Conservation (phyloP, 2,797 vertebrate species). For the Discoglossus pictus region DNA sequence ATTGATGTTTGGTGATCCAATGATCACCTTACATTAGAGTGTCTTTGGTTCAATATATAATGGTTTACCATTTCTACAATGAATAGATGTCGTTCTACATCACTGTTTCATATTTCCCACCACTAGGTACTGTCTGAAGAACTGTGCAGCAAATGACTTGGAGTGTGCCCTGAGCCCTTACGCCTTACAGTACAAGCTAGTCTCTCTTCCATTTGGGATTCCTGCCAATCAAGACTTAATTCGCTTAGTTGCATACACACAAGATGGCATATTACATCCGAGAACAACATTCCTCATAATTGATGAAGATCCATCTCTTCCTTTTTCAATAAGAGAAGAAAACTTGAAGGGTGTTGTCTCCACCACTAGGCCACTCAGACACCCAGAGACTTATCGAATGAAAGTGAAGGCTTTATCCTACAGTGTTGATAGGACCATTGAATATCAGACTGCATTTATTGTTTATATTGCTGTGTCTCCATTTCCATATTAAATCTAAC, state of each 20-base stretch:
- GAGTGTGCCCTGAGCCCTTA: constrained; percentile 91
- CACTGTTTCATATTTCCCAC: constrained; percentile 29
- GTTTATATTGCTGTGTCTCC: constrained; percentile 94
- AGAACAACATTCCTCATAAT: constrained; percentile 86
- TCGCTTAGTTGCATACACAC: constrained; percentile 93
- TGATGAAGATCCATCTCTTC: constrained; percentile 76
- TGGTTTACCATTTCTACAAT: neutral
- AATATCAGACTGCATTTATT: constrained; percentile 96
- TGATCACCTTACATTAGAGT: too few relatives aligned
- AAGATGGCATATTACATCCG: constrained; percentile 91
- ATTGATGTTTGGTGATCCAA: too few relatives aligned
- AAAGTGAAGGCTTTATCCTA: constrained; percentile 91
- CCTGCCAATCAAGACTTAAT: constrained; percentile 94
- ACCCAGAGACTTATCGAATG: constrained; percentile 90
- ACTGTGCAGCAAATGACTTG: constrained; percentile 87
- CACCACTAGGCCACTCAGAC: constrained; percentile 77
- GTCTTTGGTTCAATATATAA: too few relatives aligned
- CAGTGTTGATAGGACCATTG: constrained; percentile 77
- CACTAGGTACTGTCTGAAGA: constrained; percentile 91
- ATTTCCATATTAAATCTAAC: constrained; percentile 84
- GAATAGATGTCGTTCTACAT: neutral
- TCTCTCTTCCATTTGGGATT: constrained; percentile 94
- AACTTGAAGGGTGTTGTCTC: constrained; percentile 93
- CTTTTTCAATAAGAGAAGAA: constrained; percentile 91
- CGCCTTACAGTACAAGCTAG: constrained; percentile 93